phyloP scores from a whole-genome alignment of 1,140 invertebrate species.

The Drosophila chauvacae region DNA sequence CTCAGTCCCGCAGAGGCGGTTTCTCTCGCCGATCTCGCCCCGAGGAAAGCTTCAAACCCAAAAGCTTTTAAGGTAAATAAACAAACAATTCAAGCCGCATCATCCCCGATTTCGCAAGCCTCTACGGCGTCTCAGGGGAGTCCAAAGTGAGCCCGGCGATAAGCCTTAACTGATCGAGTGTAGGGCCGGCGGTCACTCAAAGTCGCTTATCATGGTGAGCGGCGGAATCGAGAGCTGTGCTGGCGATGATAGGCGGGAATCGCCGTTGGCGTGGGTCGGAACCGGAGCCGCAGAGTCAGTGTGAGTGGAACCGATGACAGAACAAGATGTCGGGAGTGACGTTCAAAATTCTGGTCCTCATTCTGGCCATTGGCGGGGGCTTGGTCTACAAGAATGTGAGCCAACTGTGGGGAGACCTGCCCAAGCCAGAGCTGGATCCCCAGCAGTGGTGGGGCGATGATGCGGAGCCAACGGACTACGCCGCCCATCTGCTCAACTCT shows the following conservation, averaged over 20 bases:
- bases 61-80: constrained; percentile 43
- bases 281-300: constrained; percentile 27
- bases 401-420: constrained; percentile 52
- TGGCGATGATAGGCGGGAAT: constrained; percentile 16
- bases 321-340: constrained; percentile 15
- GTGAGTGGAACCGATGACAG: constrained; percentile 33
- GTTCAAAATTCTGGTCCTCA: constrained; percentile 52
- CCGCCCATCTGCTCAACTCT: constrained; percentile 65
- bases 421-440: constrained; percentile 48
- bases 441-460: constrained; percentile 82
- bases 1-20: background rate
- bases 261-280: background rate
- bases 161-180: constrained; percentile 31
- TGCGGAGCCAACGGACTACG: constrained; percentile 66
- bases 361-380: constrained; percentile 65
- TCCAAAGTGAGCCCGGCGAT: constrained; percentile 15
- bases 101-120: constrained; percentile 13
- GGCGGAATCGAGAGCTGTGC: constrained; percentile 16
- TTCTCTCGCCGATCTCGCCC: constrained; percentile 8
- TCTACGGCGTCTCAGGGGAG: constrained; percentile 8
- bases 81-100: constrained; percentile 18
- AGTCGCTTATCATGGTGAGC: constrained; percentile 46
- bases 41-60: constrained; percentile 19
- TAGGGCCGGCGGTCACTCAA: constrained; percentile 32
- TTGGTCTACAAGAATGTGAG: constrained; percentile 61